Conservation (phyloP, 1,140 invertebrate species). For the Leptestheria dahalacensis region DNA sequence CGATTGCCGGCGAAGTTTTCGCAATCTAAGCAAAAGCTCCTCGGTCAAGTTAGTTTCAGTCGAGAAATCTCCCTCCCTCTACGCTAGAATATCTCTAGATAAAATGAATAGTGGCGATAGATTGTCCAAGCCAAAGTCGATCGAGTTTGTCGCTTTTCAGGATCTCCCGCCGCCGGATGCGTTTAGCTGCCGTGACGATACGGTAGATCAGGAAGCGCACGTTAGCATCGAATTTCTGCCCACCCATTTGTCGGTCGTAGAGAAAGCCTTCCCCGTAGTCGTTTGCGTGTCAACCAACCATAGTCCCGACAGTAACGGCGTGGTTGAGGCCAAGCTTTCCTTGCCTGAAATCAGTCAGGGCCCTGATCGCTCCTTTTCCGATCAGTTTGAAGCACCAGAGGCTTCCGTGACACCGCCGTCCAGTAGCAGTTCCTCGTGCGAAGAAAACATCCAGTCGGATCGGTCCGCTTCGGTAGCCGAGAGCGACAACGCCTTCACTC, state of each 20-base stretch:
- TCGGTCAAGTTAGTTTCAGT: neutral
- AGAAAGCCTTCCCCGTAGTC: neutral
- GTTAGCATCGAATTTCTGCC: conserved; percentile 8
- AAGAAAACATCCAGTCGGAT: neutral
- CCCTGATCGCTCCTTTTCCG: too few relatives aligned
- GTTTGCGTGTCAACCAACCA: neutral
- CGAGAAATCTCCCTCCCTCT: neutral
- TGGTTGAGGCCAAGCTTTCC: neutral
- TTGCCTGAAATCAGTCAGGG: neutral
- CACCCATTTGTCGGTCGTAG: neutral
- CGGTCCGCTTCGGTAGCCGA: neutral
- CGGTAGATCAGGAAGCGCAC: neutral
- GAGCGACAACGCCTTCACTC: neutral
- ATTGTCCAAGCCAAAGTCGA: conserved; percentile 9
- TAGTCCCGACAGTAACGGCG: neutral
- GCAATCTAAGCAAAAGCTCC: neutral
- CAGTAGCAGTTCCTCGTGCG: neutral
- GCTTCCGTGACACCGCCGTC: neutral
- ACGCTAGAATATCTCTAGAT: neutral
- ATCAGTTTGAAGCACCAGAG: neutral
- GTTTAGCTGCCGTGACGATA: conserved; percentile 12
- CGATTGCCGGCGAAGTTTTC: neutral
- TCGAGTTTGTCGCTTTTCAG: conserved; percentile 12
- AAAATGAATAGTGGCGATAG: neutral
- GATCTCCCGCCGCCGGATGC: conserved; percentile 11